A percentile compares a stretch with the other conserved stretches of the same genome.
Conservation (phyloP, 1,140 invertebrate species). For the Nasonia longicornis region DNA sequence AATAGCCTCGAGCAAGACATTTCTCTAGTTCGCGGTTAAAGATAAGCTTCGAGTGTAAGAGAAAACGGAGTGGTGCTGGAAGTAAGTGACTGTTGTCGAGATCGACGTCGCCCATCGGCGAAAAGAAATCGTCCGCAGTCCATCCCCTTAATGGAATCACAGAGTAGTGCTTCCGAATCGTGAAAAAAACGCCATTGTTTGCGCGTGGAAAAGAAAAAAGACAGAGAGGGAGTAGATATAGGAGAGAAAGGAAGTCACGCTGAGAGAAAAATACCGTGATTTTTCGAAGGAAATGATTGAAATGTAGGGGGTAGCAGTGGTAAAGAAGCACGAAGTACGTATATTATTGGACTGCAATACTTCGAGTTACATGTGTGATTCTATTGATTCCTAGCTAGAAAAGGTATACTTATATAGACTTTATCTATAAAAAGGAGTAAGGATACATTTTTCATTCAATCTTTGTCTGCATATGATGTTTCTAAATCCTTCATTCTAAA, state of each 20-base stretch:
- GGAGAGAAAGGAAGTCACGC: not conserved
- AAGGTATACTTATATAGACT: too few species aligned
- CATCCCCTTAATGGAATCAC: constrained; percentile 36
- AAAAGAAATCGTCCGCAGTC: constrained; percentile 30
- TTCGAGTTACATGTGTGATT: too few species aligned
- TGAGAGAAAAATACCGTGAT: constrained; percentile 17
- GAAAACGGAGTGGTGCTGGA: not conserved
- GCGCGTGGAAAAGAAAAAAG: not conserved
- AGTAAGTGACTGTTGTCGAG: constrained; percentile 9
- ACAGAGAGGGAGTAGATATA: not conserved
- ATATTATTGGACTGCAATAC: too few species aligned
- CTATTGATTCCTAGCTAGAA: too few species aligned
- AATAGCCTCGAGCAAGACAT: constrained; percentile 10
- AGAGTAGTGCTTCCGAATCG: constrained; percentile 11
- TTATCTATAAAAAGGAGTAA: too few species aligned
- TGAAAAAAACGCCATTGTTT: constrained; percentile 33
- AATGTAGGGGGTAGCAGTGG: not conserved
- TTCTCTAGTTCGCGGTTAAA: not conserved
- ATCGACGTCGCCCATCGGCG: constrained; percentile 24
- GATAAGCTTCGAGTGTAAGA: not conserved
- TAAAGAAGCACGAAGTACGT: too few species aligned
- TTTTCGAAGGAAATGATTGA: constrained; percentile 25
- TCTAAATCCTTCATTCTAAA: too few species aligned
- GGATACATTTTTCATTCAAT: too few species aligned
- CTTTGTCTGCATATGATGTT: too few species aligned